These are phyloP conservation scores for Limanda limanda DNA, from an alignment of 2,113 vertebrate species.

Conservation along the genomic window DNA sequence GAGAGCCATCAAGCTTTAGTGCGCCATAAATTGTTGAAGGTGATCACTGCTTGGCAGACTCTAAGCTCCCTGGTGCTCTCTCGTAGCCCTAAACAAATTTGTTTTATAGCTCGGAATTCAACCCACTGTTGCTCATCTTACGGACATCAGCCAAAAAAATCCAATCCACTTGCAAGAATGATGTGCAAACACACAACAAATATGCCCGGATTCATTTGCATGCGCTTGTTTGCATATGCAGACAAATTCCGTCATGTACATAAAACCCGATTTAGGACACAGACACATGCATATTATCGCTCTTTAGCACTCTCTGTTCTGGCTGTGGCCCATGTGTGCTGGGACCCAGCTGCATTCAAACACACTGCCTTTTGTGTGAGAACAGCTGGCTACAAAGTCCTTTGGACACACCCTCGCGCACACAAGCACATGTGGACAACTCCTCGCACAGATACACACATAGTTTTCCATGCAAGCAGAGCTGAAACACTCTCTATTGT, in stretches of 20 bases:
- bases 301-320: constrained; percentile 38
- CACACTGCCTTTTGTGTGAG: constrained; percentile 70
- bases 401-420: constrained; percentile 55
- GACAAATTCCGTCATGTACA: constrained; percentile 3
- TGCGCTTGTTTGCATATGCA: constrained; percentile 20
- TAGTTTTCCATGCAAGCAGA: constrained; percentile 48
- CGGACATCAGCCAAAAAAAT: constrained; percentile 12
- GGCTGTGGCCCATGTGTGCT: constrained; percentile 34
- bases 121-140: constrained; percentile 36
- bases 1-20: constrained; percentile 62
- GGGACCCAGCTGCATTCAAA: constrained; percentile 66
- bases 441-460: constrained; percentile 18
- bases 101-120: constrained; percentile 62
- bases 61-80: constrained; percentile 52
- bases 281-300: constrained; percentile 25
- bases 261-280: constrained; percentile 34
- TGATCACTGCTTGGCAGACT: constrained; percentile 72
- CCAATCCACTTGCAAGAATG: constrained; percentile 28
- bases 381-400: constrained; percentile 79
- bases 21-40: constrained; percentile 63
- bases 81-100: constrained; percentile 61
- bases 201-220: constrained; percentile 2
- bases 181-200: constrained; percentile 20
- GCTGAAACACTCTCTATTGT: constrained; percentile 70
- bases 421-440: constrained; percentile 31